Conservation (phyloP, 2,113 vertebrate species). For the Rhea pennata region DNA sequence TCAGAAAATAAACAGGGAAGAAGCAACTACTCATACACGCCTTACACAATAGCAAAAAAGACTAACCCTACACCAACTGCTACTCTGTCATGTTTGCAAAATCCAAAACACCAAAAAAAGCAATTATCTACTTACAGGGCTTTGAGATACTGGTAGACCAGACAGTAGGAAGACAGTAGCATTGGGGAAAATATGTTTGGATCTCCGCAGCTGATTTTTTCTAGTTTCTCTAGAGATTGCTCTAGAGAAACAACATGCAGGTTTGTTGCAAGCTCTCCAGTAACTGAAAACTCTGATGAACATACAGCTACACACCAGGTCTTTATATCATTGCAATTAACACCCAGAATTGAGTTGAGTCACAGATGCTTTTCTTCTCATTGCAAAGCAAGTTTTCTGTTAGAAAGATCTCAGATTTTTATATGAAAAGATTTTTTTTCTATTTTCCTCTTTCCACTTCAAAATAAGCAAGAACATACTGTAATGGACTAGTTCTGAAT, state of each 20-base stretch:
- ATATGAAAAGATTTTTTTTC: neutral
- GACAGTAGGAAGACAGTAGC: neutral
- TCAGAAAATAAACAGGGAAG: neutral
- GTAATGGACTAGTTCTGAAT: neutral
- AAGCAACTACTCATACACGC: neutral
- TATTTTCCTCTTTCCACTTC: neutral
- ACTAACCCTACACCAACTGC: neutral
- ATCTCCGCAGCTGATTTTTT: neutral
- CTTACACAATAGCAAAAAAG: neutral
- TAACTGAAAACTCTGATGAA: neutral
- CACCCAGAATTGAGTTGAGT: neutral
- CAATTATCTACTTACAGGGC: neutral
- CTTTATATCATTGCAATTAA: neutral
- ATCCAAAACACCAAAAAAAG: neutral
- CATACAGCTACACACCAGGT: neutral
- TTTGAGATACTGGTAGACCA: accelerated
- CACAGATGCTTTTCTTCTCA: neutral
- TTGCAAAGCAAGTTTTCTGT: neutral
- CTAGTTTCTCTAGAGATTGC: neutral
- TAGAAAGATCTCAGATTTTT: neutral
- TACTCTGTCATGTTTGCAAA: neutral
- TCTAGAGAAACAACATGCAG: neutral
- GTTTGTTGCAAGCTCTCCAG: neutral
- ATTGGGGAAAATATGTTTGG: neutral
- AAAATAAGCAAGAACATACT: neutral